Evolutionary conservation across 2,113 vertebrate genomes (phyloP), one percentile per base, ranked within the genome.

Genomic region (Lasiurus borealis): DNA sequence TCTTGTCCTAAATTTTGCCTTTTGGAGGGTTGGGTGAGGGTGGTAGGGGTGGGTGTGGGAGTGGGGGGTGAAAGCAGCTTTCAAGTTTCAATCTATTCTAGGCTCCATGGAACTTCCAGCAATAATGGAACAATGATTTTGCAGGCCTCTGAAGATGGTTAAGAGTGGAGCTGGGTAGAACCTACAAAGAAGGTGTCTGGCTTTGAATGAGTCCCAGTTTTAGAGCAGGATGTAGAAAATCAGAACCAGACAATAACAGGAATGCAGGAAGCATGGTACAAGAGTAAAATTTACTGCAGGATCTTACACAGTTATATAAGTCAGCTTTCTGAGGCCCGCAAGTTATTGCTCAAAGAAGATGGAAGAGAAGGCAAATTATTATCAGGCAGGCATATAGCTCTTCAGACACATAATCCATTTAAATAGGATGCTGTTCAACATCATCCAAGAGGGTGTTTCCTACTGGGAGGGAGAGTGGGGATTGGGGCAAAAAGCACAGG

Each of bases 181-280:
- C 48, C 46, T 36, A 86, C 29, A 93, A 83, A 50, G 34, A 73
- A 82, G 59, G 69, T 90, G 54, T 19, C 81, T 90, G 44, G 19
- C 59, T 96, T 88, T 88, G 90, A 88, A 66, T 68, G 62, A 92
- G 72, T 78, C 68, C 14, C 34, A 68, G 50, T 93, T 92, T 90
- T 57, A 62, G 57, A 93, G 75, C 82, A 95, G 90, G 85, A 96
- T 96, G 21, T 91, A 89, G 82, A 88, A 96, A 97, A 96, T 97
- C 54, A 96, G 90, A 97, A 96, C 62, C 92, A 97, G 95, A 95
- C n/a, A 93, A 83, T 66, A 88, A 50, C 52, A n/a, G 36, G 90
- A 95, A 92, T 90, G 7, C 69, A 83, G 69, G 71, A 96, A 93
- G 82, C n/a, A 59, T 48, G 72, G 88, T 15, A 71, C 25, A 80